Percentiles rank a stretch among this genome's conserved stretches.
Evolutionary conservation across 2,797 vertebrate genomes (phyloP).

Genomic region (Lepilemur ruficaudatus): DNA sequence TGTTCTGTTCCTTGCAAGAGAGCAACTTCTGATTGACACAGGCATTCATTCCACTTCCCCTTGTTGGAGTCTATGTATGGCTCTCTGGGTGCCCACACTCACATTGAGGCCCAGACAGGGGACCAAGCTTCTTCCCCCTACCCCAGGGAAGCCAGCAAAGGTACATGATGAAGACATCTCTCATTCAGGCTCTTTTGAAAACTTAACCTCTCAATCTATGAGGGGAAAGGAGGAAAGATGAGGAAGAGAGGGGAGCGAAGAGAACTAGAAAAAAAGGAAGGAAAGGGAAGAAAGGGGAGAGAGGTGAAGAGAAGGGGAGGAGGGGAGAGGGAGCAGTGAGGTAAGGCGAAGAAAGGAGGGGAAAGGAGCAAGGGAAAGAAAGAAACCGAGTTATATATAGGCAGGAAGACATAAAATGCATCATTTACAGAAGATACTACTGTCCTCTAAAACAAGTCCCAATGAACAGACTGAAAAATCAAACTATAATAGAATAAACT

Average conservation of each 20-base stretch:
- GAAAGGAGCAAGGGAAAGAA: not conserved
- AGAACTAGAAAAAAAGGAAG: not conserved
- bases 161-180: not conserved
- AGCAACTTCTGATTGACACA: not conserved
- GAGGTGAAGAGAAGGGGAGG: too few relatives aligned
- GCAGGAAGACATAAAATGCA: not conserved
- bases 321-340: not conserved
- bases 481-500: not conserved
- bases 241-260: not conserved
- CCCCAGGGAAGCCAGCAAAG: not conserved
- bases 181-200: not conserved
- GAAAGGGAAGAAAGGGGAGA: not conserved
- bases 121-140: not conserved
- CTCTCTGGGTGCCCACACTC: not conserved
- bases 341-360: too few relatives aligned
- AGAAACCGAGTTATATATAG: not conserved
- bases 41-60: not conserved
- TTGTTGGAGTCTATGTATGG: not conserved
- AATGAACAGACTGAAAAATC: not conserved
- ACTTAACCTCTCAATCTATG: not conserved
- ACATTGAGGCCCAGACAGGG: not conserved
- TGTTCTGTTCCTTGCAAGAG: not conserved
- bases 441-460: slow-evolving; percentile 9
- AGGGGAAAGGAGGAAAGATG: too few relatives aligned
- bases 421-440: not conserved